These are phyloP conservation scores for Sardina pilchardus DNA, from an alignment of 2,113 vertebrate genomes.

Conservation along the genomic window DNA sequence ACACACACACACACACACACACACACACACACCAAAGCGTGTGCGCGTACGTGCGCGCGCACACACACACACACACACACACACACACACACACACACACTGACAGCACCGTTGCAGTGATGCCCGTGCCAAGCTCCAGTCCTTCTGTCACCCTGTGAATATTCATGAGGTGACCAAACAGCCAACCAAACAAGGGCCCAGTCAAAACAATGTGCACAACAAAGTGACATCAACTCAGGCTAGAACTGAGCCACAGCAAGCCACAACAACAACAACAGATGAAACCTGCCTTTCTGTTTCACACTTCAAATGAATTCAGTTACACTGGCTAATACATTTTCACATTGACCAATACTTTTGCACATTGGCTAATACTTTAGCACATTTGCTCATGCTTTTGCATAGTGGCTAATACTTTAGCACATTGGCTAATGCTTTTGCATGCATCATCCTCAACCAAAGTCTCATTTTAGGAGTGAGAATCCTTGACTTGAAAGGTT, in stretches of 20 bases:
- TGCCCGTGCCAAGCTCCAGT: not conserved
- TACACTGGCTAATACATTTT: no score
- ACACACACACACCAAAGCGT: constrained; percentile 29
- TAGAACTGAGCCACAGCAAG: not conserved
- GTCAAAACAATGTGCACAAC: not conserved
- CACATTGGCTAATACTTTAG: no score
- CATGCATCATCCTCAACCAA: no score
- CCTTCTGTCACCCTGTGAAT: not conserved
- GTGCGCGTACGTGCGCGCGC: no score
- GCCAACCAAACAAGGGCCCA: not conserved
- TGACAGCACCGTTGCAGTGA: not conserved
- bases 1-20: constrained; percentile 23
- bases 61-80: constrained; percentile 33
- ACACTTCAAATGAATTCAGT: not conserved
- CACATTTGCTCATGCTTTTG: no score
- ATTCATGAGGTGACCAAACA: not conserved
- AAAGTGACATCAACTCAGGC: not conserved
- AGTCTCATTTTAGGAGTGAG: no score
- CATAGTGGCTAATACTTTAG: no score
- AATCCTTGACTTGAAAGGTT: no score
- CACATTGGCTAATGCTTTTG: no score
- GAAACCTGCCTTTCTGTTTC: not conserved
- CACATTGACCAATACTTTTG: no score
- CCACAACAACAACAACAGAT: not conserved
- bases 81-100: constrained; percentile 33